These are phyloP conservation scores for Malurus melanocephalus DNA, from an alignment of 2,113 vertebrate species.

Conservation along the genomic window DNA sequence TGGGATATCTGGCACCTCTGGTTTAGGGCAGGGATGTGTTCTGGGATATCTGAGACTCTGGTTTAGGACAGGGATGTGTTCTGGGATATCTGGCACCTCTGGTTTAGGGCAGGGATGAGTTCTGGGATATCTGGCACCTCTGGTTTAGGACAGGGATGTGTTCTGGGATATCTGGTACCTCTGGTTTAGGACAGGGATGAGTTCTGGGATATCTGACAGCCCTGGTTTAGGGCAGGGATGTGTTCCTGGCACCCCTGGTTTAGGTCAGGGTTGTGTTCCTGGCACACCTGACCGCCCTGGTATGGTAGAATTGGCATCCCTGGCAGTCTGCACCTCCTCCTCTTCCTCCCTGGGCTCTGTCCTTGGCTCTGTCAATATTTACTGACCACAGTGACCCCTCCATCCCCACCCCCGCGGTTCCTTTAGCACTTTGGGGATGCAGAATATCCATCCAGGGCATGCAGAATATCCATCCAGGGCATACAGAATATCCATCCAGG, in stretches of 20 bases:
- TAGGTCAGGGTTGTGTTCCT: neutral
- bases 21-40: too few species aligned
- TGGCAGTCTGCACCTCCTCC: neutral
- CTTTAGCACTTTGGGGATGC: neutral
- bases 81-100: too few species aligned
- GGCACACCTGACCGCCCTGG: neutral
- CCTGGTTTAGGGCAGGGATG: too few species aligned
- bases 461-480: neutral
- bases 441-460: neutral
- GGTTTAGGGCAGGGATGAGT: too few species aligned
- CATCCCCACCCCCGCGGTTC: fast-evolving
- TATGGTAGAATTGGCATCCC: neutral
- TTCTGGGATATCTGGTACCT: too few species aligned
- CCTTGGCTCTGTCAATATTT: fast-evolving
- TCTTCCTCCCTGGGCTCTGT: fast-evolving
- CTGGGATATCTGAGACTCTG: too few species aligned
- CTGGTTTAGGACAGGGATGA: too few species aligned
- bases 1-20: too few species aligned
- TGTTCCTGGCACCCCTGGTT: neutral
- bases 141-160: too few species aligned
- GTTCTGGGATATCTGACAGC: too few species aligned
- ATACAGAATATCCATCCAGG: neutral
- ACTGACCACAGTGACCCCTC: neutral
- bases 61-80: too few species aligned
- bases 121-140: too few species aligned